Evolutionary conservation across 2,113 vertebrate genomes (phyloP).

Genomic region (Craseonycteris thonglongyai): DNA sequence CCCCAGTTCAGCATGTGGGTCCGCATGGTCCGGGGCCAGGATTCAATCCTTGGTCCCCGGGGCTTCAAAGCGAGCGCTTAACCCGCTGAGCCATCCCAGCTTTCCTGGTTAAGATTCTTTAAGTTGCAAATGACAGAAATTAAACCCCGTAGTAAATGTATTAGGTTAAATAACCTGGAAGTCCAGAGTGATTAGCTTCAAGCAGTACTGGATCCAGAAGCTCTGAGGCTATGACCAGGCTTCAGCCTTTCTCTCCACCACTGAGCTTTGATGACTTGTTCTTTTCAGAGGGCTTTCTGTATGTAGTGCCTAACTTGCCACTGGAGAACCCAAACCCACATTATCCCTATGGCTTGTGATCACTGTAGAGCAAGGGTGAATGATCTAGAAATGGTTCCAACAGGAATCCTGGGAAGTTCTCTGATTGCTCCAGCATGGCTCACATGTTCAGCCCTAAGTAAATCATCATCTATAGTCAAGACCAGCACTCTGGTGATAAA

Average conservation of each 20-base stretch:
- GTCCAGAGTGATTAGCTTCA: background rate
- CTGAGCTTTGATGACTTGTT: background rate
- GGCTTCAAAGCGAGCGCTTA: too few species aligned
- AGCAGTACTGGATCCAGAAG: background rate
- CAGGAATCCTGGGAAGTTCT: background rate
- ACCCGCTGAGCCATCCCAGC: too few species aligned
- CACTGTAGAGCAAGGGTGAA: background rate
- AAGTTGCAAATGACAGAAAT: background rate
- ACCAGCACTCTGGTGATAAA: background rate
- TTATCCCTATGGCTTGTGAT: background rate
- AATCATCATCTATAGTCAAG: background rate
- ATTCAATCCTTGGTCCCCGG: too few species aligned
- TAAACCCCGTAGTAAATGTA: background rate
- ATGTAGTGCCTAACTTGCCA: background rate
- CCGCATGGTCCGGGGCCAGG: too few species aligned
- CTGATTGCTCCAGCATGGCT: background rate
- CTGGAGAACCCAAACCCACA: background rate
- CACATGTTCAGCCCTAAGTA: background rate
- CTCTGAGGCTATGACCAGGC: background rate
- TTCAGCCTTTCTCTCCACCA: background rate
- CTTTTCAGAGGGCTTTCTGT: background rate
- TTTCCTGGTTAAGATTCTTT: background rate
- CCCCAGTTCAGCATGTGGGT: too few species aligned
- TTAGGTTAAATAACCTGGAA: background rate
- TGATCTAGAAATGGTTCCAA: background rate